These are phyloP conservation scores for Aselliscus stoliczkanus DNA, from an alignment of 2,797 vertebrate species.

Conservation along the genomic window DNA sequence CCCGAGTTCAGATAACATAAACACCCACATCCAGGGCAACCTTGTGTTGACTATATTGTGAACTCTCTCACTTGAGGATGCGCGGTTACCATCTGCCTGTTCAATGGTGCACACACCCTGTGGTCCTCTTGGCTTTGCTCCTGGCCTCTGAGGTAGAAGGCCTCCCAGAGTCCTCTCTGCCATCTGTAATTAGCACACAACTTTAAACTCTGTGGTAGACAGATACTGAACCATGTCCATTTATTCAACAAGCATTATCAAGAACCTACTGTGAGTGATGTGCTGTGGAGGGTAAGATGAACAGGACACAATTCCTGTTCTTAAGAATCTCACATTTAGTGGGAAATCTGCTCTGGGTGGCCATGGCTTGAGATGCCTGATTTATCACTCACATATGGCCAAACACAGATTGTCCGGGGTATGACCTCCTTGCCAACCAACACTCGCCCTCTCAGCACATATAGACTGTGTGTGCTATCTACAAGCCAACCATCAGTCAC, in stretches of 20 bases:
- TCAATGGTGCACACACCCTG: not conserved
- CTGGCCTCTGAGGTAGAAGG: slow-evolving; percentile 11
- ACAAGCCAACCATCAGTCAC: not conserved
- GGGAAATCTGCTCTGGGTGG: not conserved
- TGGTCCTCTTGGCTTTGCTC: slow-evolving; percentile 48
- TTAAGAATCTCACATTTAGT: not conserved
- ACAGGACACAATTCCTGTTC: not conserved
- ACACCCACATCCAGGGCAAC: not conserved
- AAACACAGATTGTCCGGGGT: not conserved
- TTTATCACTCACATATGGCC: slow-evolving; percentile 62
- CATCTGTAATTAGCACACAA: not conserved
- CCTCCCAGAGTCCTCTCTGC: not conserved
- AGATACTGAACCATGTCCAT: not conserved
- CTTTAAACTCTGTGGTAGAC: not conserved
- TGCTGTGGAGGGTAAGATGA: not conserved
- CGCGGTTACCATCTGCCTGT: slow-evolving; percentile 57
- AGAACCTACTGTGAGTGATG: not conserved
- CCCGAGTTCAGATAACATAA: not conserved
- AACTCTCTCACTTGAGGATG: not conserved
- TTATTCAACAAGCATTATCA: not conserved
- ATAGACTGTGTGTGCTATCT: not conserved
- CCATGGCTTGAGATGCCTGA: not conserved
- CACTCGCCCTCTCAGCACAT: slow-evolving; percentile 15
- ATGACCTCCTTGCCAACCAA: not conserved
- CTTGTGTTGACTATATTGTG: not conserved